Evolutionary conservation across 2,113 vertebrate genomes (phyloP), one percentile per base, ranked within the genome.

Genomic region (Callipepla californica): DNA sequence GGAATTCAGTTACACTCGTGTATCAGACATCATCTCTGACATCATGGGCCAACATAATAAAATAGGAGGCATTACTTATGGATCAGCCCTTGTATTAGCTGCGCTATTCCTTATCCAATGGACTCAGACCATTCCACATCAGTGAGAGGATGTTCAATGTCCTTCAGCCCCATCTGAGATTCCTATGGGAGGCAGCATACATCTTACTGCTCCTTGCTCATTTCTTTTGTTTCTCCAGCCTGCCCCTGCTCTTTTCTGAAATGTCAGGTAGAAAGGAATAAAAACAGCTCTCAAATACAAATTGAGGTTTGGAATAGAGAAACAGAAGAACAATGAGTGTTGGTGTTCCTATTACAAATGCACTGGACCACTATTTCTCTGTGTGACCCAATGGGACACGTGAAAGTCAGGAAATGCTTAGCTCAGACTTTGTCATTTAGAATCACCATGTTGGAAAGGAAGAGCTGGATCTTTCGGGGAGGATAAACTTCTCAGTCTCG

Each of bases 361-460:
- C 66, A 48, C 11, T 73, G 77, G 45, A 85, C 13, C 19, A 32
- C 12, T 11, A 10, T 0, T 0, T 38, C 57, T 59, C 36, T 5
- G 0, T 50, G 28, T 21, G 51, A 69, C 40, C 7, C 45, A 55
- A n/a, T 7, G 68, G 47, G 25, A 51, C 18, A 6, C 1, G 0
- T 14, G 44, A 55, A 63, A 40, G 38, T 36, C 61, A 85, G 66
- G 38, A 55, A 18, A 9, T 22, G 18, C 19, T 45, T 22, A 83
- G 30, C 22, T 28, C 16, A 88, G 53, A 8, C 12, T 77, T 67
- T 89, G 30, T 16, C 32, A 42, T 21, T 72, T 42, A 44, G 17
- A 69, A 61, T 58, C 22, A 26, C n/a, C 32, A 3, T 18, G 16
- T 23, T 57, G 40, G 10, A 55, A 74, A 89, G 19, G 63, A 66